phyloP scores from a whole-genome alignment of 2,888 invertebrate species.

The Melanotus villosus region DNA sequence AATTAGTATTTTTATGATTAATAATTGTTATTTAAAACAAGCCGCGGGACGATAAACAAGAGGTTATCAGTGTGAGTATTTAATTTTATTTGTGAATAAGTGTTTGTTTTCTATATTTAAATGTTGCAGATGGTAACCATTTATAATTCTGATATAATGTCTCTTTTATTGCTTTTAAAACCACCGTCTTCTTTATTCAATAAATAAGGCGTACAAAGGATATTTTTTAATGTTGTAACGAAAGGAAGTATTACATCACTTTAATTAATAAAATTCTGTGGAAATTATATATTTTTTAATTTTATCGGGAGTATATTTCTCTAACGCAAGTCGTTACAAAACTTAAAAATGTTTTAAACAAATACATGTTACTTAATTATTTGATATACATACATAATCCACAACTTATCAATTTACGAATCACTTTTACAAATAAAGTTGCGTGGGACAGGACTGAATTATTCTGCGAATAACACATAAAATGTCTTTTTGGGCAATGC shows the following conservation, averaged over 20 bases:
- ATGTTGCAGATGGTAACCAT: slow-evolving; percentile 38
- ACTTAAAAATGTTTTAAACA: too few relatives aligned
- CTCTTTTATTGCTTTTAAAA: slow-evolving; percentile 16
- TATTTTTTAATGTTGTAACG: slow-evolving; percentile 21
- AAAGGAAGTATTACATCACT: slow-evolving; percentile 24
- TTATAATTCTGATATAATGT: slow-evolving; percentile 28
- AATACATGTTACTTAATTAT: too few relatives aligned
- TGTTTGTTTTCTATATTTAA: slow-evolving; percentile 31
- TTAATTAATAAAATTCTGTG: not conserved
- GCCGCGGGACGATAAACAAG: slow-evolving; percentile 23
- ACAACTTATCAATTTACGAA: too few relatives aligned
- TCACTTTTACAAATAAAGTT: too few relatives aligned
- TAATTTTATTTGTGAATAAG: slow-evolving; percentile 43
- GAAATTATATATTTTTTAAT: not conserved
- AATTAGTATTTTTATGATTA: slow-evolving; percentile 36
- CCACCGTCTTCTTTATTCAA: slow-evolving; percentile 3
- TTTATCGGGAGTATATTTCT: too few relatives aligned
- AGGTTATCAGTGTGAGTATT: slow-evolving; percentile 32
- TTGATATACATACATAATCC: too few relatives aligned
- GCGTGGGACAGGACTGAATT: too few relatives aligned
- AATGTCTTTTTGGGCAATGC: too few relatives aligned
- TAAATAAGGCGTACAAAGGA: slow-evolving; percentile 19
- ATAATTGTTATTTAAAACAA: slow-evolving; percentile 16
- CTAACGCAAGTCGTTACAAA: too few relatives aligned
- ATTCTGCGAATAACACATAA: too few relatives aligned